Evolutionary conservation across 53 echinoderm and acorn worm species (phyloP), one percentile per base, ranked within the genome.

Genomic region (Arbacia lixula): DNA sequence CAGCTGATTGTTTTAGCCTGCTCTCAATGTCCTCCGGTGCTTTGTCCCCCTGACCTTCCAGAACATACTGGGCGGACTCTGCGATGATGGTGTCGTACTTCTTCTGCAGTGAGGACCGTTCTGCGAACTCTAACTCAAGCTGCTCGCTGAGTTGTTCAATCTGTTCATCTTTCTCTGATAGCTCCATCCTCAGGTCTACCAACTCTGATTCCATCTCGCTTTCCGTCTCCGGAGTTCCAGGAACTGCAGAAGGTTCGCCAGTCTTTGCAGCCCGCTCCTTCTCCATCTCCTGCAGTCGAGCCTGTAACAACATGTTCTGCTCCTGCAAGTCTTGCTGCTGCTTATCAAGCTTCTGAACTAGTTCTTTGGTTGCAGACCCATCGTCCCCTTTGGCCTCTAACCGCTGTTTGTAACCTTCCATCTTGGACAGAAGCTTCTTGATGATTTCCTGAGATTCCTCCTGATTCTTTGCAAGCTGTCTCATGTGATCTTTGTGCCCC

Each of bases 31-130:
- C 90, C 24, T 71, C 66, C 21, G 77, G 77, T n/a, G 80, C 88
- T 69, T 83, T 80, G 65, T 85, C 83, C 40, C 86, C 86, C 57
- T 86, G 83, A 12, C 75, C 89, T 72, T 89, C 76, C 11, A 84
- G 72, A 40, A 76, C 57, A 58, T 80, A 57, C 30, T 78, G 66
- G 17, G 93, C 89, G 42, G 89, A 84, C 62, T 91, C 91, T 10
- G 89, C 83, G 10, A 74, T 24, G 14, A 95, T 46, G 38, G 65
- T 84, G 17, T 93, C 90, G 60, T 86, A 92, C 62, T 88, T 94
- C 61, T 83, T 75, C 71, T 92, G 94, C 30, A 94, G 71, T 20
- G 65, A 88, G 17, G 86, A 88, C 62, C 75, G 85, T 5, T 62
- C 85, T 33, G 72, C 67, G 12, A 88, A 72, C 53, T 88, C 95